Conservation (phyloP, 2,888 invertebrate species). For the Axea sp. region DNA sequence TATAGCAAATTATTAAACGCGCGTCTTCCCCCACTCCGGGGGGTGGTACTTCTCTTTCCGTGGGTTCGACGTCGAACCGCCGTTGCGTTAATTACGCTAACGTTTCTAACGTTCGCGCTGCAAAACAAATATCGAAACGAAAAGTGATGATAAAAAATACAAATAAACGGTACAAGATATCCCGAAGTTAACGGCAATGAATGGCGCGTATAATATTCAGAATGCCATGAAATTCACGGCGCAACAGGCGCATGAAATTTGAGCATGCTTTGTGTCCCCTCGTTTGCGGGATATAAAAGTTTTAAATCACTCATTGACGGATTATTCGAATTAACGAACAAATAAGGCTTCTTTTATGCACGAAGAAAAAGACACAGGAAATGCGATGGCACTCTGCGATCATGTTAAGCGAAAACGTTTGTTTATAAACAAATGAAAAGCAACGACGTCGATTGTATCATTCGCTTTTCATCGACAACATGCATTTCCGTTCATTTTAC, state of each 20-base stretch:
- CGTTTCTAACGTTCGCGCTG: constrained; percentile 23
- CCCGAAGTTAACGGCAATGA: constrained; percentile 23
- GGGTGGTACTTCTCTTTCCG: too few relatives aligned
- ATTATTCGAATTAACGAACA: constrained; percentile 37
- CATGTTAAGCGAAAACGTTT: too few relatives aligned
- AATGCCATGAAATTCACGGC: constrained; percentile 31
- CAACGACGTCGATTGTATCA: too few relatives aligned
- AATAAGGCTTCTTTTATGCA: constrained; percentile 31
- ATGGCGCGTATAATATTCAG: constrained; percentile 34
- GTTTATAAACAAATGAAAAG: too few relatives aligned
- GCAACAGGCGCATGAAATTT: constrained; percentile 53
- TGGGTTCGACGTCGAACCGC: constrained; percentile 7
- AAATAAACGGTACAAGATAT: constrained; percentile 30
- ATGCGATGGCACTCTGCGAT: too few relatives aligned
- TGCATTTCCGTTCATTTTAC: too few relatives aligned
- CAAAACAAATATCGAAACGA: constrained; percentile 46
- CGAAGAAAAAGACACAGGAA: too few relatives aligned
- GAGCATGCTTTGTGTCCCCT: constrained; percentile 41
- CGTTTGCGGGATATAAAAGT: constrained; percentile 30
- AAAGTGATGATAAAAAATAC: constrained; percentile 36
- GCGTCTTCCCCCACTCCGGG: neutral
- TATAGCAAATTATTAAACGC: constrained; percentile 48
- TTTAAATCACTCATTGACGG: constrained; percentile 44
- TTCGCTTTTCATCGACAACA: too few relatives aligned
- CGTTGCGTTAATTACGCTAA: constrained; percentile 33